A percentile compares a stretch with the other conserved stretches of the same genome.
These are phyloP conservation scores for Hystrix cristata DNA, from an alignment of 2,113 vertebrate species.

Conservation along the genomic window DNA sequence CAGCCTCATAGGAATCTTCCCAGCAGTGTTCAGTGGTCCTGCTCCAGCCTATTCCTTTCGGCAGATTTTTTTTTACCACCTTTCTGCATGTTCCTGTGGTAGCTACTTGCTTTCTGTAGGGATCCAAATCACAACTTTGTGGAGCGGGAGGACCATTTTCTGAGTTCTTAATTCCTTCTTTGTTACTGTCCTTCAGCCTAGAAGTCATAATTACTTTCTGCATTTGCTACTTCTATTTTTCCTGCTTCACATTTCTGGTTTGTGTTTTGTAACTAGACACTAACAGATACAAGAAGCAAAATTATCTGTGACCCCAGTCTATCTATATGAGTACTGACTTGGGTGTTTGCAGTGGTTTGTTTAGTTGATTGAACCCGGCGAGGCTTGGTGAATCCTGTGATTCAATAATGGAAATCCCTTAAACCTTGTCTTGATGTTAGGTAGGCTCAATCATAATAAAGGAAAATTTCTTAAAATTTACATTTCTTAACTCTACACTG, in stretches of 20 bases:
- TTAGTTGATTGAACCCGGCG: background rate
- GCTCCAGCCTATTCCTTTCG: background rate
- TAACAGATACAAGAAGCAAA: background rate
- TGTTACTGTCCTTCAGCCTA: background rate
- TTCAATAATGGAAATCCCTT: background rate
- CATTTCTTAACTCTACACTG: background rate
- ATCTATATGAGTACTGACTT: background rate
- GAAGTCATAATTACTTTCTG: background rate
- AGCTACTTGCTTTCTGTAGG: background rate
- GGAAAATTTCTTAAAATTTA: slow-evolving; percentile 19
- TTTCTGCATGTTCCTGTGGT: background rate
- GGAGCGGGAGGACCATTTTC: background rate
- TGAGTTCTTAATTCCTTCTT: slow-evolving; percentile 2
- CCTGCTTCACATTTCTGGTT: background rate
- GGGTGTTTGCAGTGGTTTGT: background rate
- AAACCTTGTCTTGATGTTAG: background rate
- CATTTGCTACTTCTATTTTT: slow-evolving; percentile 30
- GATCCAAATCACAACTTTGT: background rate
- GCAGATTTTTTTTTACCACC: background rate
- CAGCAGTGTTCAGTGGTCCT: too few relatives aligned
- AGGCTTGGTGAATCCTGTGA: background rate
- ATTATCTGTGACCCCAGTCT: slow-evolving; percentile 33
- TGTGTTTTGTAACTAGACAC: background rate
- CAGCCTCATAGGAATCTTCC: background rate
- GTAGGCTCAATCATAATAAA: background rate